Base-by-base conservation (phyloP, 1,140 invertebrate species). In the Drosophila albomicans region DNA sequence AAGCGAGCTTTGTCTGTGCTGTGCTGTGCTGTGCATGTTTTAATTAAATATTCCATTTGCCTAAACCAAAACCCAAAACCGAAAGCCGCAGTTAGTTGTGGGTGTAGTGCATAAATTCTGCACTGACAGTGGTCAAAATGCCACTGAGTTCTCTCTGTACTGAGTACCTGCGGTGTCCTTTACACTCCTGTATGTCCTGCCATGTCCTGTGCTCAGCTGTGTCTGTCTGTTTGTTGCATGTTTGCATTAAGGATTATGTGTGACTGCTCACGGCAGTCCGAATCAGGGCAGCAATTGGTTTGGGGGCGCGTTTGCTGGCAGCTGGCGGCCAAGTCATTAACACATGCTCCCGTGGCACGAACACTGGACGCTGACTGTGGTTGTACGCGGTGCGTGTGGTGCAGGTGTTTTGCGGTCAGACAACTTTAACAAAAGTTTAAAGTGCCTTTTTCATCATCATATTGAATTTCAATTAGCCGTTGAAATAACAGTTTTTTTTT, bases 21-120 rank as follows among this genome's bases (percentile, higher is more conserved):
- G 20, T 25, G 20, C 20, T 20, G 20, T 20, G 20, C 20, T 25
- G 20, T 52, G 78, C 75, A 79, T 82, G 84, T 88, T 88, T 88
- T 91, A 91, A 89, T 91, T 91, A 91, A 91, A 91, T 90, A 90
- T 90, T 90, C 87, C 86, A 90, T 90, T 90, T 90, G 73, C 86
- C 81, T 86, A 90, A 86, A 70, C 81, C 66, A 77, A 82, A 82
- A 79, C 79, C 66, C 58, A 73, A 66, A 75, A 54, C 67, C 74
- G 20, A 75, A 71, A 69, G 56, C 77, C 62, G 65, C 76, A 82
- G 84, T 87, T 86, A 81, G 79, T 82, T 46, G 65, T 56, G 41
- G 3, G 41, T 30, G 51, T 30, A 75, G 66, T 77, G 75, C 69
- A 77, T 73, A 78, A 78, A 75, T 78, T 78, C 46, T 32, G 43